phyloP scores from a whole-genome alignment of 2,797 vertebrate genomes.

The Epinephelus awoara region DNA sequence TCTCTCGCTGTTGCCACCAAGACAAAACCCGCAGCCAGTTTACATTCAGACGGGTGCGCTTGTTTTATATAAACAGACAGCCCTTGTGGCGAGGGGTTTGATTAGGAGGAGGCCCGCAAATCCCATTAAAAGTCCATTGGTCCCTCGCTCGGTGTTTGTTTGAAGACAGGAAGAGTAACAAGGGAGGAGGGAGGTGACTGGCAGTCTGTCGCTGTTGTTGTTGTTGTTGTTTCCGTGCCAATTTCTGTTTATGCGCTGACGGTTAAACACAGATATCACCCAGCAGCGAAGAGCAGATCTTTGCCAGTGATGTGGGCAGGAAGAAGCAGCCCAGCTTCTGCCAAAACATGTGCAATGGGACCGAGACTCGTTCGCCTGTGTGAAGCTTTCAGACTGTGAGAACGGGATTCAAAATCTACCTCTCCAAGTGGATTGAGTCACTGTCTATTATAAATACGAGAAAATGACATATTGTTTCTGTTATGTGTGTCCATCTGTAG shows the following conservation, averaged over 20 bases:
- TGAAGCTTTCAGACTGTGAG: not conserved
- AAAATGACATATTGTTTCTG: conserved; percentile 3
- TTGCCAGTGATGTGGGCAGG: conserved; percentile 44
- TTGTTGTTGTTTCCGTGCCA: conserved; percentile 64
- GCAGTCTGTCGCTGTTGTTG: conserved; percentile 53
- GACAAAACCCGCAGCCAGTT: conserved; percentile 78
- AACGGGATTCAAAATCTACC: conserved; percentile 8
- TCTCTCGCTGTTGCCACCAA: conserved; percentile 64
- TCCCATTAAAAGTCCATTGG: conserved; percentile 87
- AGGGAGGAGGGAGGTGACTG: conserved; percentile 66
- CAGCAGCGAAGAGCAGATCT: conserved; percentile 32
- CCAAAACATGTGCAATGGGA: conserved; percentile 3
- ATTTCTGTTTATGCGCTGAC: conserved; percentile 71
- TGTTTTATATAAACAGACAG: conserved; percentile 83
- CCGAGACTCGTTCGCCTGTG: not conserved
- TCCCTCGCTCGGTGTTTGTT: conserved; percentile 79
- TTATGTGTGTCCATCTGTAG: conserved; percentile 9
- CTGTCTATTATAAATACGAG: conserved; percentile 8
- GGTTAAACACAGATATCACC: conserved; percentile 67
- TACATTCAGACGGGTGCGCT: conserved; percentile 82
- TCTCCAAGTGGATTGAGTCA: conserved; percentile 10
- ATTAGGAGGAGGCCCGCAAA: conserved; percentile 87
- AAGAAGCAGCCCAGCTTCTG: conserved; percentile 27
- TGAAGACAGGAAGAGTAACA: conserved; percentile 79
- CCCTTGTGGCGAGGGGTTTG: conserved; percentile 82